Percentiles rank a stretch among this genome's conserved stretches.
These are phyloP conservation scores for Pseudorhombus dupliciocellatus DNA, from an alignment of 2,113 vertebrate genomes.

Conservation along the genomic window DNA sequence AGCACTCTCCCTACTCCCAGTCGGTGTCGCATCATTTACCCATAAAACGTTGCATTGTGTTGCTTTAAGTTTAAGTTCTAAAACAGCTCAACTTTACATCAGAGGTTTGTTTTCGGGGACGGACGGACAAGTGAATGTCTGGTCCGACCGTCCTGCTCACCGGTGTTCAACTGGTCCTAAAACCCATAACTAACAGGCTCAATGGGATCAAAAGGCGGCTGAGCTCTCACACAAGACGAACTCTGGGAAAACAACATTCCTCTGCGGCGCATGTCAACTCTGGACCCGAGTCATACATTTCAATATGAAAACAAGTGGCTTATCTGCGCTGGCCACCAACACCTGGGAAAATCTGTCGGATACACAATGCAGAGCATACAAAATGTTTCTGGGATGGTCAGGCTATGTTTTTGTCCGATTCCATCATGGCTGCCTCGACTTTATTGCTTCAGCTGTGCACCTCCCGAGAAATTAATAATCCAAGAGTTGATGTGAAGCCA, in stretches of 20 bases:
- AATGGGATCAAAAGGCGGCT: conserved; percentile 39
- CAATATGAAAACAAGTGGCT: conserved; percentile 55
- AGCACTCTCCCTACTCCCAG: no score
- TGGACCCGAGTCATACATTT: conserved; percentile 22
- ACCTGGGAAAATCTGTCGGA: conserved; percentile 19
- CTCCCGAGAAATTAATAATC: no score
- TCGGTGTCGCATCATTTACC: no score
- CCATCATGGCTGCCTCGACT: no score
- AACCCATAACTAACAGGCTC: conserved; percentile 62
- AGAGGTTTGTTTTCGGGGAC: not conserved
- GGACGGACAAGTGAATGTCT: conserved; percentile 7
- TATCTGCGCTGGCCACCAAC: conserved; percentile 25
- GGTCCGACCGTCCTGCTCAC: not conserved
- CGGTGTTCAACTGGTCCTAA: conserved; percentile 41
- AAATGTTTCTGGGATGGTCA: not conserved
- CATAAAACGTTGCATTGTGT: not conserved
- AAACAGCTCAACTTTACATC: not conserved
- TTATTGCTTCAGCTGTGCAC: no score
- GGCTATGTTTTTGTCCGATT: not conserved
- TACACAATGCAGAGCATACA: not conserved
- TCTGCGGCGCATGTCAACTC: conserved; percentile 50
- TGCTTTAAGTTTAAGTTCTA: not conserved
- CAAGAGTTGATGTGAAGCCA: no score
- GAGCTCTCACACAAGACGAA: conserved; percentile 39
- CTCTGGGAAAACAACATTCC: conserved; percentile 55